Percentiles rank a stretch among this genome's conserved stretches.
Evolutionary conservation across 2,888 invertebrate species (phyloP).

Genomic region (Masnerella sp.): DNA sequence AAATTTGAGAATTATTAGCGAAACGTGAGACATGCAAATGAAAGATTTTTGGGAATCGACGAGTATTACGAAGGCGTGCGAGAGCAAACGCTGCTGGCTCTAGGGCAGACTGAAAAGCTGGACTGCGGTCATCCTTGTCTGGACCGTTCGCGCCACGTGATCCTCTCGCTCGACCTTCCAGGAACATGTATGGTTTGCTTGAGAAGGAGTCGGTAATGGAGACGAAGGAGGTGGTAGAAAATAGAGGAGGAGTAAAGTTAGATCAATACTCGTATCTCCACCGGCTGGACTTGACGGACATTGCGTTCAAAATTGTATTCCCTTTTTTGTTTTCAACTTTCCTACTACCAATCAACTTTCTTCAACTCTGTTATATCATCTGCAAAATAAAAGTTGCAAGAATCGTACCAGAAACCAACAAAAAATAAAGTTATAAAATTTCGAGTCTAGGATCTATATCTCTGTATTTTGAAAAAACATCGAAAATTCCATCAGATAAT

Average conservation of each 20-base stretch:
- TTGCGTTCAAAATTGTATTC: slow-evolving; percentile 68
- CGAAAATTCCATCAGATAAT: no score
- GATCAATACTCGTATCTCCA: slow-evolving; percentile 78
- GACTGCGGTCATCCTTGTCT: slow-evolving; percentile 71
- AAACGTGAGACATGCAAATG: slow-evolving; percentile 46
- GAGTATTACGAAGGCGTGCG: slow-evolving; percentile 52
- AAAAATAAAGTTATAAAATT: no score
- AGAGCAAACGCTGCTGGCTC: slow-evolving; percentile 66
- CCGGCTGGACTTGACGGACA: slow-evolving; percentile 77
- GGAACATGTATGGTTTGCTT: slow-evolving; percentile 61
- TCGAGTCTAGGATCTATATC: no score
- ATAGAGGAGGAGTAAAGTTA: slow-evolving; percentile 71
- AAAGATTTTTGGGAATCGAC: slow-evolving; percentile 60
- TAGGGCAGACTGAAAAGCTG: slow-evolving; percentile 72
- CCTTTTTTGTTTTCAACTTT: slow-evolving; percentile 43
- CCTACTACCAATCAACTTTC: no score
- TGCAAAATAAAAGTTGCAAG: no score
- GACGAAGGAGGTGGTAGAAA: slow-evolving; percentile 66
- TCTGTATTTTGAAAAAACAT: no score
- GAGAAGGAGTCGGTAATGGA: slow-evolving; percentile 62
- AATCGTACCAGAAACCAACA: no score
- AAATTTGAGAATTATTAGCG: slow-evolving; percentile 19
- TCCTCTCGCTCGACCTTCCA: slow-evolving; percentile 60
- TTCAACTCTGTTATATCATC: no score
- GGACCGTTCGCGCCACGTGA: slow-evolving; percentile 57